Percentiles rank a stretch among this genome's conserved stretches.
phyloP scores from a whole-genome alignment of 2,113 vertebrate species.

The Carlito syrichta region DNA sequence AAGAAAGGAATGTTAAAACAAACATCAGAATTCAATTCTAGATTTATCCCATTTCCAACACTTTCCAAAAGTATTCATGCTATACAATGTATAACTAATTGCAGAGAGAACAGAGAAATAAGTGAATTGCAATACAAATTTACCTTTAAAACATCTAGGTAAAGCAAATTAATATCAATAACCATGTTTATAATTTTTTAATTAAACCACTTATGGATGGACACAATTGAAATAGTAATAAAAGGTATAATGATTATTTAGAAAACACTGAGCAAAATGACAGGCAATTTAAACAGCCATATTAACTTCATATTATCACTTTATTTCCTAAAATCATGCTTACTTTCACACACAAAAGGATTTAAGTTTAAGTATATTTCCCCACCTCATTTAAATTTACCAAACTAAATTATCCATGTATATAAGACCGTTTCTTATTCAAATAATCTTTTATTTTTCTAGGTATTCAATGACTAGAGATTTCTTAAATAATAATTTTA shows the following conservation, averaged over 20 bases:
- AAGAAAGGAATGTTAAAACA: constrained; percentile 74
- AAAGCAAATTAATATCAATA: background rate
- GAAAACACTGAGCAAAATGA: background rate
- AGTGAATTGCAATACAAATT: background rate
- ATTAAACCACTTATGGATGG: background rate
- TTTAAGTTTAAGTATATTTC: background rate
- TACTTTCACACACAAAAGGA: background rate
- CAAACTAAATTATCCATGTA: background rate
- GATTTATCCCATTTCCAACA: background rate
- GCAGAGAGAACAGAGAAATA: background rate
- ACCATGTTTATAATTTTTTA: background rate
- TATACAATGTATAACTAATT: background rate
- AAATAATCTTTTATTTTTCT: background rate
- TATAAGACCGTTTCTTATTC: background rate
- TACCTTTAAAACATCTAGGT: background rate
- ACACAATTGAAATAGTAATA: background rate
- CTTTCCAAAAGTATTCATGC: background rate
- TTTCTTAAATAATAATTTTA: constrained; percentile 14
- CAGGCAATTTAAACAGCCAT: background rate
- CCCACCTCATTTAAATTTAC: background rate
- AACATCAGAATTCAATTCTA: constrained; percentile 13
- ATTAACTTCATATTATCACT: background rate
- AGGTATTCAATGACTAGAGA: background rate
- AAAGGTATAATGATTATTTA: background rate
- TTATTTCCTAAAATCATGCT: constrained; percentile 19